phyloP scores from a whole-genome alignment of 1,140 invertebrate species.

The Trichomalopsis sarcophagae region DNA sequence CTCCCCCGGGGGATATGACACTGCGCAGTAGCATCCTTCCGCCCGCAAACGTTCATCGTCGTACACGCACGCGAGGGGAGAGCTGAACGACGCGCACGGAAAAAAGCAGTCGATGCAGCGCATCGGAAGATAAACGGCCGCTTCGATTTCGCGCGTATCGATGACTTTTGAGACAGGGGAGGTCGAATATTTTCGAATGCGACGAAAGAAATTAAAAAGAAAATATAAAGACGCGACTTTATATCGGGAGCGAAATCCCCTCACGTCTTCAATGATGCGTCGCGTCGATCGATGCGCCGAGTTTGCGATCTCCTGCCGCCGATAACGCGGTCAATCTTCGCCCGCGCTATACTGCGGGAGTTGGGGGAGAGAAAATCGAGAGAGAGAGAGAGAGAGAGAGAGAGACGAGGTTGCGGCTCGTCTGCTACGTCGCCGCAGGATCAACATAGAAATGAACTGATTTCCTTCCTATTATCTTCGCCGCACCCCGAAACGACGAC shows the following conservation, averaged over 20 bases:
- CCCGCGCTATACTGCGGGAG: neutral
- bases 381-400: neutral
- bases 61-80: neutral
- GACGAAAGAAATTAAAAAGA: neutral
- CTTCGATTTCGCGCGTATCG: neutral
- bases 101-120: neutral
- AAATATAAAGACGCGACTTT: neutral
- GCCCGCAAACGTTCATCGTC: conserved; percentile 60
- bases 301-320: conserved; percentile 44
- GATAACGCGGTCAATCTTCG: conserved; percentile 50
- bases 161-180: no score
- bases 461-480: conserved; percentile 74
- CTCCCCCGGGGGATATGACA: conserved; percentile 63
- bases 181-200: no score
- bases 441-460: conserved; percentile 77
- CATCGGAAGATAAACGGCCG: neutral
- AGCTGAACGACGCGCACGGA: neutral
- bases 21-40: conserved; percentile 53
- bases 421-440: conserved; percentile 62
- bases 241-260: neutral
- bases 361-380: neutral
- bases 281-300: conserved; percentile 49
- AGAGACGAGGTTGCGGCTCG: neutral
- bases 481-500: neutral
- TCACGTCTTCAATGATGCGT: conserved; percentile 22